A percentile compares a stretch with the other conserved stretches of the same genome.
These are phyloP conservation scores for Actinopyga echinites DNA, from an alignment of 53 echinoderm and acorn worm genomes.

Conservation along the genomic window DNA sequence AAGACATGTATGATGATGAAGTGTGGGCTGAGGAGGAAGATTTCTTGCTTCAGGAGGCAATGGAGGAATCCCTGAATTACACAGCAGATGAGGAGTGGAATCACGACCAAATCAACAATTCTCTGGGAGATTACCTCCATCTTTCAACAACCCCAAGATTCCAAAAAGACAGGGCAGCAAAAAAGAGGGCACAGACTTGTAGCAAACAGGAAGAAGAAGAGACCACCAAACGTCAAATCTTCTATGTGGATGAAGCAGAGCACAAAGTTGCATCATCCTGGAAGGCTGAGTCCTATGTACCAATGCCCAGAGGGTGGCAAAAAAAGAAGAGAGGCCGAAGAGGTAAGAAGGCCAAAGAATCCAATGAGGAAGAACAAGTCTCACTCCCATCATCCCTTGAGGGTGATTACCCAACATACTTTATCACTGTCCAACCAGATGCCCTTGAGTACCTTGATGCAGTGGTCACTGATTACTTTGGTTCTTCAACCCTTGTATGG, in stretches of 20 bases:
- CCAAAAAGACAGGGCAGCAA: no score
- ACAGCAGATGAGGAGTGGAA: background rate
- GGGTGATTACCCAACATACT: background rate
- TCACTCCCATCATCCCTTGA: background rate
- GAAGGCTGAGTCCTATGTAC: background rate
- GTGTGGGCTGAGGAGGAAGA: background rate
- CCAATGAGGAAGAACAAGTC: background rate
- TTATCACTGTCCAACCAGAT: background rate
- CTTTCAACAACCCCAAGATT: background rate
- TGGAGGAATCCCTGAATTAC: constrained; percentile 4
- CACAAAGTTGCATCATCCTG: background rate
- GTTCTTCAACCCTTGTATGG: background rate
- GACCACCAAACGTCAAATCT: background rate
- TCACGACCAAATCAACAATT: background rate
- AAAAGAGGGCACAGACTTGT: background rate
- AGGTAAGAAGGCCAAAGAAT: background rate
- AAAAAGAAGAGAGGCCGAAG: background rate
- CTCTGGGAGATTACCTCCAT: constrained; percentile 5
- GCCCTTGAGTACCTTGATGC: background rate
- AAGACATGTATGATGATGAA: constrained; percentile 29
- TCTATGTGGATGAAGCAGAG: constrained; percentile 27
- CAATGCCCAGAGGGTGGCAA: background rate
- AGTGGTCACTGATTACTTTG: background rate
- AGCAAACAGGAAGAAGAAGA: background rate
- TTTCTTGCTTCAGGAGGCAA: background rate